Evolutionary conservation across 2,888 invertebrate species (phyloP).

Genomic region (Caenorhabditis macrosperma): DNA sequence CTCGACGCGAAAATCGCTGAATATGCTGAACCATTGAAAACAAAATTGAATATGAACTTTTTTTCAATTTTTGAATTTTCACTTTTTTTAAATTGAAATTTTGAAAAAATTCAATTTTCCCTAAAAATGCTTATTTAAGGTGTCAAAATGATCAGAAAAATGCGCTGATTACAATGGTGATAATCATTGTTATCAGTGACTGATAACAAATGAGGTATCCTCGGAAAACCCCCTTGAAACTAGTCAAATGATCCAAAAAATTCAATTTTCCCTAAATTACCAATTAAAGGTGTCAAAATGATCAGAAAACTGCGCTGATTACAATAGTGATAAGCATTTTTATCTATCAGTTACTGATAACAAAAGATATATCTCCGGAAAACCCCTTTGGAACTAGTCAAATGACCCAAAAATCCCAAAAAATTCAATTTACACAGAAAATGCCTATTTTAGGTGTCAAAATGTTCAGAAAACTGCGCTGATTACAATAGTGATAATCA

Average conservation of each 20-base stretch:
- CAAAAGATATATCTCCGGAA: background rate
- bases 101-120: background rate
- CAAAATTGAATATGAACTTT: too few relatives aligned
- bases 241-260: background rate
- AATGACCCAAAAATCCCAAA: too few relatives aligned
- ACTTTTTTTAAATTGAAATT: too few relatives aligned
- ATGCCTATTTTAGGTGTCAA: background rate
- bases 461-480: background rate
- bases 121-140: background rate
- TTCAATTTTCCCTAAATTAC: background rate
- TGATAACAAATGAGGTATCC: too few relatives aligned
- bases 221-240: background rate
- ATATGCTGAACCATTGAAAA: too few relatives aligned
- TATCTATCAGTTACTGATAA: too few relatives aligned
- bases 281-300: background rate
- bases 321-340: background rate
- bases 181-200: background rate
- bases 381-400: too few relatives aligned
- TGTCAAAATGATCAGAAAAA: background rate
- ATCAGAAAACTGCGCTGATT: background rate
- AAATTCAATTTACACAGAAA: background rate
- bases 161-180: background rate
- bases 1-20: too few relatives aligned
- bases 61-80: too few relatives aligned
- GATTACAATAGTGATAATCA: too few relatives aligned